Conservation (phyloP, 2,888 invertebrate species). For the Cyclophora albipunctata region DNA sequence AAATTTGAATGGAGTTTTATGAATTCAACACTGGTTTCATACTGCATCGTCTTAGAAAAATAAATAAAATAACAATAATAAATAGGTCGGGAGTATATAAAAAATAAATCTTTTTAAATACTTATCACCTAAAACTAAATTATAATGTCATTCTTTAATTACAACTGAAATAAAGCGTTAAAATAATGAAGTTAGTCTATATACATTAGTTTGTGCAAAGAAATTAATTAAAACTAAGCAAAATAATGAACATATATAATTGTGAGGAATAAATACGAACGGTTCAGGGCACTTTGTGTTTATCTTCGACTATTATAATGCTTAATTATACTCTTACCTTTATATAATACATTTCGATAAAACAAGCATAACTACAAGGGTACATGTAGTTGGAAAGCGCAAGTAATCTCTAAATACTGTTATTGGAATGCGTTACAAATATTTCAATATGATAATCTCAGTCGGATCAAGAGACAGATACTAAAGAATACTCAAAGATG, state of each 20-base stretch:
- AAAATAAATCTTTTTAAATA: slow-evolving; percentile 68
- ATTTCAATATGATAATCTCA: slow-evolving; percentile 41
- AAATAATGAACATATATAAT: too few relatives aligned
- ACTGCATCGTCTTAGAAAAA: slow-evolving; percentile 29
- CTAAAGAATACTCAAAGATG: slow-evolving; percentile 32
- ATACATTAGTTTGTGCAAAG: not conserved
- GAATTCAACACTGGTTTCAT: slow-evolving; percentile 41
- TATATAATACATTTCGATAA: slow-evolving; percentile 1
- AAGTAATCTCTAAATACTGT: slow-evolving; percentile 25
- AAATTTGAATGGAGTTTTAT: slow-evolving; percentile 3
- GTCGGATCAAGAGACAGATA: slow-evolving; percentile 42
- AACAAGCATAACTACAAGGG: slow-evolving; percentile 2
- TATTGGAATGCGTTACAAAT: slow-evolving; percentile 66
- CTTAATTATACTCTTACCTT: not conserved
- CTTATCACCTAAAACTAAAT: slow-evolving; percentile 37
- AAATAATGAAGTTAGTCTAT: slow-evolving; percentile 1
- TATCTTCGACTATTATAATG: not conserved
- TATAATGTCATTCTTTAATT: slow-evolving; percentile 13
- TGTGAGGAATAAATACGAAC: too few relatives aligned
- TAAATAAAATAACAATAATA: slow-evolving; percentile 55
- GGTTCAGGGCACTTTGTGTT: too few relatives aligned
- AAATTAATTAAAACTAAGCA: too few relatives aligned
- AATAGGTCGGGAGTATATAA: slow-evolving; percentile 64
- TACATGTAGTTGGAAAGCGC: slow-evolving; percentile 12
- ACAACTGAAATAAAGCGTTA: slow-evolving; percentile 12